A percentile compares a stretch with the other conserved stretches of the same genome.
phyloP scores from a whole-genome alignment of 2,888 invertebrate genomes.

The Archips xylosteana region DNA sequence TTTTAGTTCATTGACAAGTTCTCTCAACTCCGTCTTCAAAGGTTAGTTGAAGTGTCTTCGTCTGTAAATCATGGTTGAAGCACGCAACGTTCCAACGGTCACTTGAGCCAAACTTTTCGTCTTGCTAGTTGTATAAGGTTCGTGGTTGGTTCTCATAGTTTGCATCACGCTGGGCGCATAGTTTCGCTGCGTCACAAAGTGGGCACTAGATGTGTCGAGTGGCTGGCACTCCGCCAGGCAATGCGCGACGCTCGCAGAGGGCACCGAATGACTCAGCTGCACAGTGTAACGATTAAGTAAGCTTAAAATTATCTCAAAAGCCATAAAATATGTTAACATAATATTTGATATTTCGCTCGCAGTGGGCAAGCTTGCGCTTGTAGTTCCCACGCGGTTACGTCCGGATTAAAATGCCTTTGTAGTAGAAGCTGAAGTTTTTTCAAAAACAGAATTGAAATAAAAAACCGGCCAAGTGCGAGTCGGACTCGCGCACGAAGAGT shows the following conservation, averaged over 20 bases:
- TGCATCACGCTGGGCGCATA: constrained; percentile 51
- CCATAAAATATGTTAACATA: constrained; percentile 4
- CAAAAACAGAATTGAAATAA: too few relatives aligned
- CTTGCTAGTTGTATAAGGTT: constrained; percentile 48
- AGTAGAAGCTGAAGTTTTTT: too few relatives aligned
- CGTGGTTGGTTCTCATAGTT: constrained; percentile 49
- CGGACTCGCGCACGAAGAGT: too few relatives aligned
- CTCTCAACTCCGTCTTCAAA: too few relatives aligned
- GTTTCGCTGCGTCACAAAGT: constrained; percentile 55
- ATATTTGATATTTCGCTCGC: not conserved
- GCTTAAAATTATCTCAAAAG: constrained; percentile 20
- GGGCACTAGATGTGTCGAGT: constrained; percentile 67
- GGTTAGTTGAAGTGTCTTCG: not conserved
- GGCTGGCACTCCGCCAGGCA: constrained; percentile 65
- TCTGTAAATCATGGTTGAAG: not conserved
- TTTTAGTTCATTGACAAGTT: too few relatives aligned
- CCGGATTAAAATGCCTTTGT: not conserved
- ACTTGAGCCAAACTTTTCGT: constrained; percentile 31
- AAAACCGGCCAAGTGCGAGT: too few relatives aligned
- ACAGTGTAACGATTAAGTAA: constrained; percentile 44
- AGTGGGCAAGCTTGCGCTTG: not conserved
- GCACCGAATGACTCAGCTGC: constrained; percentile 56
- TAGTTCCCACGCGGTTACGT: not conserved
- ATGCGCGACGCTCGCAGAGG: constrained; percentile 36
- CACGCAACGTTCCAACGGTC: constrained; percentile 3